These are phyloP conservation scores for Drosophila kepulauana DNA, from an alignment of 1,140 invertebrate species.

Conservation along the genomic window DNA sequence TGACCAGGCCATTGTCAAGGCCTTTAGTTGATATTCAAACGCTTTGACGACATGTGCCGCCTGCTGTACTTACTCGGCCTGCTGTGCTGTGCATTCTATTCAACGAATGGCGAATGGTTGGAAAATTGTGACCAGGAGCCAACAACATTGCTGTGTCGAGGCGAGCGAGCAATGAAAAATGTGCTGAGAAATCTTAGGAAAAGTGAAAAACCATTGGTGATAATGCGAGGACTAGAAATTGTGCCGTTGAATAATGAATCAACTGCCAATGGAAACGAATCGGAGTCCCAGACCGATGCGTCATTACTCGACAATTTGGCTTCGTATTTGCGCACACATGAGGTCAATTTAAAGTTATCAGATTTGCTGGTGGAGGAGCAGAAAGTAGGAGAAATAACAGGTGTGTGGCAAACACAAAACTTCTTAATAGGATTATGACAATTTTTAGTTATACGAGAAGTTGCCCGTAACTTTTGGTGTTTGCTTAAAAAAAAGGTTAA, in stretches of 20 bases:
- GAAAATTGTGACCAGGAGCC: conserved; percentile 60
- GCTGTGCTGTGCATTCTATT: conserved; percentile 54
- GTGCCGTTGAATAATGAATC: conserved; percentile 61
- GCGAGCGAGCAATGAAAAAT: conserved; percentile 71
- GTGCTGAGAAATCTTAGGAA: conserved; percentile 72
- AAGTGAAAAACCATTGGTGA: conserved; percentile 68
- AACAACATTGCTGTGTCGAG: conserved; percentile 71
- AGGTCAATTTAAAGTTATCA: conserved; percentile 89
- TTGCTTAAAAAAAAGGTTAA: neutral
- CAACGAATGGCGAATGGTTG: conserved; percentile 47
- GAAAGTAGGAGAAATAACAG: conserved; percentile 38
- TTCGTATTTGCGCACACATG: conserved; percentile 89
- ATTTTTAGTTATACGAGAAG: conserved; percentile 5
- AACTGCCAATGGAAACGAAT: neutral
- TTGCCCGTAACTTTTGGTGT: neutral
- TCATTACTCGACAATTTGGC: conserved; percentile 86
- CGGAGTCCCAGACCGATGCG: conserved; percentile 13
- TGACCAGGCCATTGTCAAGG: conserved; percentile 73
- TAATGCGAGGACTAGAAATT: conserved; percentile 79
- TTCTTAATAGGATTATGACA: conserved; percentile 23
- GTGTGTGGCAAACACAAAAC: conserved; percentile 32
- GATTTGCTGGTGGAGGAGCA: conserved; percentile 85
- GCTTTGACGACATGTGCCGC: conserved; percentile 64
- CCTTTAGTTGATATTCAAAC: conserved; percentile 73
- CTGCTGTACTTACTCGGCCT: conserved; percentile 44